Evolutionary conservation across 2,888 invertebrate genomes (phyloP).

Genomic region (Calliscelio sp.): DNA sequence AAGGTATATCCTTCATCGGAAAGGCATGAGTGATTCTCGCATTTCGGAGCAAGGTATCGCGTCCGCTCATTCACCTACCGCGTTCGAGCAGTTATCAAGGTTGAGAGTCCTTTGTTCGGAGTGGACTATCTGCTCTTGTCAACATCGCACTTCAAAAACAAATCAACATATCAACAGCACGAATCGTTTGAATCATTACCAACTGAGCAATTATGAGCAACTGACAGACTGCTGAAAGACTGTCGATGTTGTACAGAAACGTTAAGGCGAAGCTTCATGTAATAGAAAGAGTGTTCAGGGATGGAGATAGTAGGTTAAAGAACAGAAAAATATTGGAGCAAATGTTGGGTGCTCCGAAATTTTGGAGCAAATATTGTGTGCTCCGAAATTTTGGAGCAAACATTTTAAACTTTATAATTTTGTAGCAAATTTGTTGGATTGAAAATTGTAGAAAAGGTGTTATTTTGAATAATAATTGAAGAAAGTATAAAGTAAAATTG

Average conservation of each 20-base stretch:
- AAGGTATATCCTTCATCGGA: conserved; percentile 36
- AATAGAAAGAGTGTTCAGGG: conserved; percentile 6
- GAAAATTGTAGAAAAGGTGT: no score
- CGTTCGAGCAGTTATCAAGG: conserved; percentile 50
- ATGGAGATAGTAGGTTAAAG: no score
- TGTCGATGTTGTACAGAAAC: conserved; percentile 21
- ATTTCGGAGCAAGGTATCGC: neutral
- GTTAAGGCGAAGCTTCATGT: conserved; percentile 30
- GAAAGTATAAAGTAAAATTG: no score
- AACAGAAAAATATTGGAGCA: no score
- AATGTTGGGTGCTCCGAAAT: no score
- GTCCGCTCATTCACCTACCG: no score
- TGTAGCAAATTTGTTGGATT: no score
- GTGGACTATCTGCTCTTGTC: conserved; percentile 42
- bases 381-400: no score
- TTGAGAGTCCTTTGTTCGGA: conserved; percentile 58
- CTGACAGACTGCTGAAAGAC: conserved; percentile 42
- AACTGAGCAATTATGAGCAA: conserved; percentile 59
- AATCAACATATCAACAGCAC: conserved; percentile 54
- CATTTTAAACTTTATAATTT: no score
- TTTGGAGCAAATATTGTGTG: no score
- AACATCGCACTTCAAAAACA: conserved; percentile 55
- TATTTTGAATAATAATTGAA: no score
- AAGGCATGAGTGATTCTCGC: conserved; percentile 18
- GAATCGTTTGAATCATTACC: conserved; percentile 47